These are phyloP conservation scores for Thereva nobilitata DNA, from an alignment of 2,888 invertebrate species.

Conservation along the genomic window DNA sequence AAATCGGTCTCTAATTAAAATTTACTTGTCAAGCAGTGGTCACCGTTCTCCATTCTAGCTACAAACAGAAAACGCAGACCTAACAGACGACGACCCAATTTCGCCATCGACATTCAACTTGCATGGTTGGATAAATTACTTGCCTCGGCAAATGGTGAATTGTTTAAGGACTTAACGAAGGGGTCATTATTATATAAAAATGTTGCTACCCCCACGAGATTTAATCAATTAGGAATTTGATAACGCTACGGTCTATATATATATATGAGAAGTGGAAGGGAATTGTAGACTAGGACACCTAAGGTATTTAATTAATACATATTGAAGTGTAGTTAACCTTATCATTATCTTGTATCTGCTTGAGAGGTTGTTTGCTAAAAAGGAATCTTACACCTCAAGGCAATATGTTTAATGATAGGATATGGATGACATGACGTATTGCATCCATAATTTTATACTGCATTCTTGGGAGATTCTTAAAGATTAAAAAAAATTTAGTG, in stretches of 20 bases:
- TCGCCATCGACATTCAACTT: background rate
- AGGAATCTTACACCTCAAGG: too few relatives aligned
- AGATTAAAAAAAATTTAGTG: too few relatives aligned
- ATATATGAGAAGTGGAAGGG: too few relatives aligned
- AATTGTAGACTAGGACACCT: too few relatives aligned
- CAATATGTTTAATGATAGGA: too few relatives aligned
- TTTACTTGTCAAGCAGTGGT: constrained; percentile 19
- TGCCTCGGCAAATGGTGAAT: constrained; percentile 7
- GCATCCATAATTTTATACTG: too few relatives aligned
- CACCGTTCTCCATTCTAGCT: constrained; percentile 2
- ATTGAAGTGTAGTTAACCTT: too few relatives aligned
- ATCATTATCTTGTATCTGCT: too few relatives aligned
- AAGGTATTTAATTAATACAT: too few relatives aligned
- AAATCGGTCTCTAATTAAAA: constrained; percentile 24
- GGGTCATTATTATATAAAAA: constrained; percentile 14
- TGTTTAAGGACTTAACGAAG: background rate
- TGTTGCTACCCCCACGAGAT: constrained; percentile 1
- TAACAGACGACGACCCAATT: constrained; percentile 8
- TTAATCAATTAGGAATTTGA: constrained; percentile 29
- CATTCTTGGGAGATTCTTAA: too few relatives aligned
- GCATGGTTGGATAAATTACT: background rate
- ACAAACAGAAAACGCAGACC: background rate
- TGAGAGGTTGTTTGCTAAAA: too few relatives aligned
- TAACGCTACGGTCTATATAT: background rate
- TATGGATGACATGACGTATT: too few relatives aligned